phyloP scores from a whole-genome alignment of 2,888 invertebrate genomes.

The Autographa gamma region DNA sequence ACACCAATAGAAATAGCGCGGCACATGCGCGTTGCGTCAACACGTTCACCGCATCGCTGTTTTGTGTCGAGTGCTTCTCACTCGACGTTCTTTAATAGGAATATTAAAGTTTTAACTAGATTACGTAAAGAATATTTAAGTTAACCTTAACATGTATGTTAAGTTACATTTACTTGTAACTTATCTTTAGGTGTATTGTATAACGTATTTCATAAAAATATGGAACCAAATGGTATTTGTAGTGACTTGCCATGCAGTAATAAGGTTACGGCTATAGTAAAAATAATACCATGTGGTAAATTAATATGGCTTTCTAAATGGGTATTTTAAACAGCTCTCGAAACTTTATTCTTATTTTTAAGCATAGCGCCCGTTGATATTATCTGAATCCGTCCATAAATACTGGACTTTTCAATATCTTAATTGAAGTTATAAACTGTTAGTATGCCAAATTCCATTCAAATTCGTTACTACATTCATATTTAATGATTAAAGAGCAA shows the following conservation, averaged over 20 bases:
- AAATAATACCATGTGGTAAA: neutral
- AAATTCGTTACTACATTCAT: neutral
- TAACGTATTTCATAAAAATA: neutral
- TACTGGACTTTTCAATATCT: too few relatives aligned
- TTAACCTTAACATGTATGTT: neutral
- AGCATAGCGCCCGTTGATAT: too few relatives aligned
- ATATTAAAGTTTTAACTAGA: constrained; percentile 31
- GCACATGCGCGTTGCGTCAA: constrained; percentile 87
- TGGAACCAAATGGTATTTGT: neutral
- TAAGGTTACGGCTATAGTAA: neutral
- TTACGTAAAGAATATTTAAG: constrained; percentile 26
- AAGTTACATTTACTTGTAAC: neutral
- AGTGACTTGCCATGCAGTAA: neutral
- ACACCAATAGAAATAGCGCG: constrained; percentile 82
- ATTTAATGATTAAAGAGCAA: neutral
- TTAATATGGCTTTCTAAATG: neutral
- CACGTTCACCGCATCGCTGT: constrained; percentile 71
- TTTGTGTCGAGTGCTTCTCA: constrained; percentile 65
- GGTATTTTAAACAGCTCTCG: neutral
- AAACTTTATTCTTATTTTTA: too few relatives aligned
- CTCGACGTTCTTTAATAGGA: constrained; percentile 52
- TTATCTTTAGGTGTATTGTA: neutral
- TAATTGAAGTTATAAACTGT: too few relatives aligned
- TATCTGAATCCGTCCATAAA: too few relatives aligned
- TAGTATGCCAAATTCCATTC: neutral